Evolutionary conservation across 2,113 vertebrate species (phyloP).

Genomic region (Melanerpes formicivorus): DNA sequence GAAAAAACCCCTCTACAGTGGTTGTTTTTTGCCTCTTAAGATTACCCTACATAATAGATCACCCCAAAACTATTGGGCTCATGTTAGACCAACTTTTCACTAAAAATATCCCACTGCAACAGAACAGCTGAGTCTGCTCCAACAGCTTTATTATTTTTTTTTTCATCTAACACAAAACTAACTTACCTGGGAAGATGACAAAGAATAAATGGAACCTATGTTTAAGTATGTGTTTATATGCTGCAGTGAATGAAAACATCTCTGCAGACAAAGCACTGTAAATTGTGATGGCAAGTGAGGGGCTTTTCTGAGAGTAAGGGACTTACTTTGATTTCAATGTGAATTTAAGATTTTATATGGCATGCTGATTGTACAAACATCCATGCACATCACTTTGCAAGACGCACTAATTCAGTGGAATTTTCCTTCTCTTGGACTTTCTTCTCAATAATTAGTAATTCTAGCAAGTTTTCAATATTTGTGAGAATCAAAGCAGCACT

Average conservation of each 20-base stretch:
- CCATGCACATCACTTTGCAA: background rate
- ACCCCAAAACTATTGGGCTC: background rate
- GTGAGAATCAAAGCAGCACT: background rate
- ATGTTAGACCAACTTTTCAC: background rate
- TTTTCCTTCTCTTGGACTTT: background rate
- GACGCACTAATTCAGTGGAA: background rate
- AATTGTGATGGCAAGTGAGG: background rate
- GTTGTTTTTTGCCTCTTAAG: background rate
- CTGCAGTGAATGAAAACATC: background rate
- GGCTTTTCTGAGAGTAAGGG: background rate
- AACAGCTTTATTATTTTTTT: background rate
- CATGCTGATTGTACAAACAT: background rate
- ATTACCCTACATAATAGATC: fast-evolving
- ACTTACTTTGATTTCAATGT: background rate
- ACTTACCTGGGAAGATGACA: background rate
- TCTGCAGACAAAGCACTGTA: background rate
- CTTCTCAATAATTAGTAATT: background rate
- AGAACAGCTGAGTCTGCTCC: background rate
- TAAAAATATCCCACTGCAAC: background rate
- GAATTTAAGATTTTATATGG: background rate
- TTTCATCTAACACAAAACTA: background rate
- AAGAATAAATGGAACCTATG: background rate
- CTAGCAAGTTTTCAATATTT: background rate
- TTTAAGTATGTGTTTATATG: background rate
- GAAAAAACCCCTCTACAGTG: background rate